Evolutionary conservation across 2,797 vertebrate species (phyloP).

Genomic region (Ciconia nigra): DNA sequence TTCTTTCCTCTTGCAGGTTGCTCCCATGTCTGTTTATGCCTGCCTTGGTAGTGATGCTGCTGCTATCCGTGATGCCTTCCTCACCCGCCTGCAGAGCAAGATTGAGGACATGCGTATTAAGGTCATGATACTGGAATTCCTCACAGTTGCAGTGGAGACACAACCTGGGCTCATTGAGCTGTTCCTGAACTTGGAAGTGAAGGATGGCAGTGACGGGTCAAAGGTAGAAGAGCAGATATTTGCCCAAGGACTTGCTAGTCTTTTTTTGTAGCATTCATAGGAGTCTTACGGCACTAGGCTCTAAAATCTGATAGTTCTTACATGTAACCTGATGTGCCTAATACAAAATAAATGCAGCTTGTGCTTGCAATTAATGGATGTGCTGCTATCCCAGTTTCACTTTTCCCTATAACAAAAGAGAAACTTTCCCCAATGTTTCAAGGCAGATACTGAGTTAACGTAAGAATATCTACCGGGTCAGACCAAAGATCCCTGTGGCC

Average conservation of each 20-base stretch:
- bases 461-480: not conserved
- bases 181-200: conserved; percentile 94
- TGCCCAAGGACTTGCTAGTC: not conserved
- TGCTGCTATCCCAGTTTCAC: not conserved
- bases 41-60: conserved; percentile 93
- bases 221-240: conserved; percentile 76
- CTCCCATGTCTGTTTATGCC: conserved; percentile 97
- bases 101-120: conserved; percentile 98
- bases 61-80: conserved; percentile 94
- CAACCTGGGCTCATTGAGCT: conserved; percentile 97
- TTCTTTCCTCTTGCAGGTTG: conserved; percentile 79
- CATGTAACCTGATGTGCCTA: not conserved
- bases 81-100: conserved; percentile 91
- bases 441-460: not conserved
- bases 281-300: fast-evolving
- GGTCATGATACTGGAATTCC: conserved; percentile 97
- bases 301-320: not conserved
- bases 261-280: not conserved
- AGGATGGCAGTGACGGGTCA: conserved; percentile 86
- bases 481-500: not conserved
- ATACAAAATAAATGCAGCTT: not conserved
- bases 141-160: conserved; percentile 95
- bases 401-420: not conserved
- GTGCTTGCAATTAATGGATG: not conserved
- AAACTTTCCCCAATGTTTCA: not conserved